Conservation (phyloP, 2,797 vertebrate species). For the Molothrus ater region DNA sequence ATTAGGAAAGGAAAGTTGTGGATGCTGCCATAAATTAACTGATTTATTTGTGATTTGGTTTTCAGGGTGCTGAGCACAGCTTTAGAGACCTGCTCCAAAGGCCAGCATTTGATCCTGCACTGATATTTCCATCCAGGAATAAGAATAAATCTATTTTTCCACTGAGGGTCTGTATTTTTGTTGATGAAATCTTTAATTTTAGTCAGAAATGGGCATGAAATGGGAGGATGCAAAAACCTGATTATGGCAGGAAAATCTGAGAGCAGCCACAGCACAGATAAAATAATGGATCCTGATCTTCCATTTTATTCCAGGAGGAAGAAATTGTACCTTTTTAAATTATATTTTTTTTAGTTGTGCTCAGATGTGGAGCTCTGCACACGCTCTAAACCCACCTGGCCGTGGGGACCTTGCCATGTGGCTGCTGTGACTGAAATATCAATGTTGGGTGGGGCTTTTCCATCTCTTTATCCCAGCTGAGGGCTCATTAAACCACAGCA, state of each 20-base stretch:
- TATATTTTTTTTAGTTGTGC: too few relatives aligned
- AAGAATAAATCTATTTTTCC: neutral
- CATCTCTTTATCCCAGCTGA: neutral
- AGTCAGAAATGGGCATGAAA: neutral
- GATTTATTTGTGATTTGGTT: neutral
- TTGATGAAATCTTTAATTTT: neutral
- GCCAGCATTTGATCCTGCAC: neutral
- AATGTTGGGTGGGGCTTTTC: neutral
- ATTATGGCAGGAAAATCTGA: neutral
- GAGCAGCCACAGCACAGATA: neutral
- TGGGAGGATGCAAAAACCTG: neutral
- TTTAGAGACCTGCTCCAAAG: neutral
- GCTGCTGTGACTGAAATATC: neutral
- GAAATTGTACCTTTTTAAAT: neutral
- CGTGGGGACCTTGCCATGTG: rapidly evolving
- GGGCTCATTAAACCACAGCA: neutral
- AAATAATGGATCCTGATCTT: neutral
- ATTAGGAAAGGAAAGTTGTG: neutral
- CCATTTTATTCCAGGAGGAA: neutral
- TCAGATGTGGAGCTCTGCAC: neutral
- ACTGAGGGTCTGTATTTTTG: neutral
- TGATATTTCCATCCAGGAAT: neutral
- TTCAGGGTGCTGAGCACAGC: rapidly evolving
- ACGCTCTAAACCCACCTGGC: rapidly evolving
- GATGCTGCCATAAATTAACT: neutral